These are phyloP conservation scores for Pachycephala philippinensis DNA, from an alignment of 2,113 vertebrate species.

Conservation along the genomic window DNA sequence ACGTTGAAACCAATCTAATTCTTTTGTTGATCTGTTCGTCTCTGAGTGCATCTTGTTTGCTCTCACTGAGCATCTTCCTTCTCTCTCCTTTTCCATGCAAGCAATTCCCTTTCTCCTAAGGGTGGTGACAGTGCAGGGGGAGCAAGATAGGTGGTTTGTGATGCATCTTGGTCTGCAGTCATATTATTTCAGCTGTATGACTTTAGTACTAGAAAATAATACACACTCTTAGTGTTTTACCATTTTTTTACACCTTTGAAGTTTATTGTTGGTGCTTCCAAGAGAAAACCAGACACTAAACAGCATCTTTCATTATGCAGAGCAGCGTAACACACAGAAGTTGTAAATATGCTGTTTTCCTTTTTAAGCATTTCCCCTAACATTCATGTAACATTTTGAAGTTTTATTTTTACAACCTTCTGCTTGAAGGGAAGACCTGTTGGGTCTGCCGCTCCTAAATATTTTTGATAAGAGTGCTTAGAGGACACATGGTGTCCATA, in stretches of 20 bases:
- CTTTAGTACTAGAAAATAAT: background rate
- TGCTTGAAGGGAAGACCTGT: background rate
- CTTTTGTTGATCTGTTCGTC: background rate
- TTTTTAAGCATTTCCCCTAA: background rate
- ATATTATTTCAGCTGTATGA: background rate
- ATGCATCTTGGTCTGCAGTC: background rate
- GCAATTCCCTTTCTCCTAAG: background rate
- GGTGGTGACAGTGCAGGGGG: no score
- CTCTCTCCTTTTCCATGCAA: fast-evolving
- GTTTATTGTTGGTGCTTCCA: background rate
- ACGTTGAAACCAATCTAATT: background rate
- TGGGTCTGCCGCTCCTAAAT: background rate
- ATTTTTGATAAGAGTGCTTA: background rate
- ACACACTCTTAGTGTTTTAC: background rate
- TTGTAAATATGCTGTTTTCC: background rate
- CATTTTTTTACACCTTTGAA: background rate
- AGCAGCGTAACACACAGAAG: background rate
- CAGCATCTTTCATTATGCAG: background rate
- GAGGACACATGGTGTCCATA: background rate
- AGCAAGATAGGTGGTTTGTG: background rate
- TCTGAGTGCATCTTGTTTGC: background rate
- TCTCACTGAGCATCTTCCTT: background rate
- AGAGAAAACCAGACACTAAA: background rate
- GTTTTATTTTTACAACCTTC: background rate
- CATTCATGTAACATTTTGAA: background rate